phyloP scores from a whole-genome alignment of 2,113 vertebrate genomes.

The Hystrix cristata region DNA sequence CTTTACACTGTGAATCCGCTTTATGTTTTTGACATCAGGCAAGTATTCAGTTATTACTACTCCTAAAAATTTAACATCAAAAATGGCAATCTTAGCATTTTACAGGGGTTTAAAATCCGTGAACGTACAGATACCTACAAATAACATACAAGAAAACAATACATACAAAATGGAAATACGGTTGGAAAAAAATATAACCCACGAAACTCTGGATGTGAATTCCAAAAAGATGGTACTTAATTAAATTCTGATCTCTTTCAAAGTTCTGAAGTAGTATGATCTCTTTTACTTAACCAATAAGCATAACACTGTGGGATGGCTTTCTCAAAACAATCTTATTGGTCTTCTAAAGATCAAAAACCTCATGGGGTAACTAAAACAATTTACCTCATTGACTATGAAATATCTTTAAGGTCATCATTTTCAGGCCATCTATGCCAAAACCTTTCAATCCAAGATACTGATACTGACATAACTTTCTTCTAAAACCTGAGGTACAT shows the following conservation, averaged over 20 bases:
- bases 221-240: not conserved
- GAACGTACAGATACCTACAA: constrained; percentile 16
- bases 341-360: constrained; percentile 55
- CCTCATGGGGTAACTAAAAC: not conserved
- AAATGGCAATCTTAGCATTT: constrained; percentile 30
- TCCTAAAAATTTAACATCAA: constrained; percentile 50
- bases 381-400: constrained; percentile 7
- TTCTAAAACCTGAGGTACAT: constrained; percentile 64
- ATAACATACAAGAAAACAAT: not conserved
- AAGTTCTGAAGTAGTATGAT: constrained; percentile 7
- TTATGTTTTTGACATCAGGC: constrained; percentile 13
- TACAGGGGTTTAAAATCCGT: constrained; percentile 32
- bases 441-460: constrained; percentile 64
- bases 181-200: not conserved
- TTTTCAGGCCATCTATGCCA: constrained; percentile 48
- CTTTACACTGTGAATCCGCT: not conserved
- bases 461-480: constrained; percentile 7
- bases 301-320: not conserved
- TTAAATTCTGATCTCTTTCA: constrained; percentile 21
- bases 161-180: not conserved
- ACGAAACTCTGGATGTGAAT: constrained; percentile 36
- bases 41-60: constrained; percentile 5
- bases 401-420: constrained; percentile 34
- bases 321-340: constrained; percentile 43
- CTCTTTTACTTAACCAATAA: constrained; percentile 49